Evolutionary conservation across 2,797 vertebrate species (phyloP).

Genomic region (Macropus fuliginosus): DNA sequence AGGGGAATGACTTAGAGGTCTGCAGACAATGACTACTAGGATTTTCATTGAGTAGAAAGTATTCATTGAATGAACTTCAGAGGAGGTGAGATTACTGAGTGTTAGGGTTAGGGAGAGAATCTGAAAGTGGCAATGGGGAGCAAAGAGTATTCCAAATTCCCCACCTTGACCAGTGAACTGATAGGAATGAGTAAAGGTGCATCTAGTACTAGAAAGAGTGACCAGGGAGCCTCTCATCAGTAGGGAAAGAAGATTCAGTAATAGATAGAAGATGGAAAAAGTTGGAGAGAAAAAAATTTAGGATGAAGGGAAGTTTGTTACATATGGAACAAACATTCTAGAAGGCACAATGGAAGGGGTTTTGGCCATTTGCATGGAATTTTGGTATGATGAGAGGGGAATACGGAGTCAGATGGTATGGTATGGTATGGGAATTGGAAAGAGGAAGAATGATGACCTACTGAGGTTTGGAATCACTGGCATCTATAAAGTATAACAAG

Average conservation of each 20-base stretch:
- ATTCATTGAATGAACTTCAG: background rate
- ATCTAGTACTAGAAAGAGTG: background rate
- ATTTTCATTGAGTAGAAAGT: background rate
- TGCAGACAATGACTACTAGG: background rate
- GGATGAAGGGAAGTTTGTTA: background rate
- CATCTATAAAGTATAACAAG: background rate
- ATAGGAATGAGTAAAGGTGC: background rate
- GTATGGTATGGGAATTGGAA: background rate
- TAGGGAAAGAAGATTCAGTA: background rate
- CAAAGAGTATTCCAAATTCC: background rate
- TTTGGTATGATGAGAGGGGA: background rate
- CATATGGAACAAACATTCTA: background rate
- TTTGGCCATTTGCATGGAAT: background rate
- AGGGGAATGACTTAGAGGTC: background rate
- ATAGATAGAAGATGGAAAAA: background rate
- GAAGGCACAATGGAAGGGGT: background rate
- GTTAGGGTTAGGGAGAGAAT: background rate
- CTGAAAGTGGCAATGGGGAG: background rate
- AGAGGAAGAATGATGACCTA: background rate
- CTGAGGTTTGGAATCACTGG: background rate
- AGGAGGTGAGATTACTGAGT: background rate
- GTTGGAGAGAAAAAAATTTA: background rate
- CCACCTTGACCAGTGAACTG: background rate
- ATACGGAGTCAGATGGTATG: background rate
- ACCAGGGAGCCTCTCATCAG: too few species aligned